Percentiles rank a stretch among this genome's conserved stretches.
Evolutionary conservation across 2,113 vertebrate genomes (phyloP).

Genomic region (Phaethon lepturus): DNA sequence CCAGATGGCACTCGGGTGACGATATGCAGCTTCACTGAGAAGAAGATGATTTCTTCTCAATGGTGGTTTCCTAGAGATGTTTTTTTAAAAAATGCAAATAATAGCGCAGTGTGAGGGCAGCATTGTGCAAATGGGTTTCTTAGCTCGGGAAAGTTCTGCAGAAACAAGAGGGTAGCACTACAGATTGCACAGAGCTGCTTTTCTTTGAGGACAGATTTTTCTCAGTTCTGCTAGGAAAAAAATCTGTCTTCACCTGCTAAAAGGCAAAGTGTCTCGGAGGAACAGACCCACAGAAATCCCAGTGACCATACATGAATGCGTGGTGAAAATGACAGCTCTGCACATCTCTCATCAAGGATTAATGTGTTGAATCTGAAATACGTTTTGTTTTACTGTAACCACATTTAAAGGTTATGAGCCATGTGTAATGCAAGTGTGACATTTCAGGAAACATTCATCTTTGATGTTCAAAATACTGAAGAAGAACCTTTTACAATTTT

Average conservation of each 20-base stretch:
- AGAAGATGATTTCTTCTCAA: too few relatives aligned
- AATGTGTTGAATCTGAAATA: background rate
- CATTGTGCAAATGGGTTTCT: background rate
- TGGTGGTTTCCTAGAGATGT: background rate
- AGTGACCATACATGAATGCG: background rate
- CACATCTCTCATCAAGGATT: background rate
- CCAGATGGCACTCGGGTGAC: background rate
- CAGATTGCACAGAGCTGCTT: background rate
- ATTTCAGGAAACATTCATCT: conserved; percentile 35
- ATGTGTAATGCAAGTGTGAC: conserved; percentile 27
- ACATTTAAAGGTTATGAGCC: conserved; percentile 49
- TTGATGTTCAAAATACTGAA: background rate
- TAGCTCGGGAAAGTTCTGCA: background rate
- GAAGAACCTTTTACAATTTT: background rate
- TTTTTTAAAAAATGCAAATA: background rate
- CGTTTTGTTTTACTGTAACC: background rate
- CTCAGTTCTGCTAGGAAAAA: background rate
- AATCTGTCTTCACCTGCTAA: background rate
- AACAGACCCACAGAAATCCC: background rate
- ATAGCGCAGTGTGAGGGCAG: background rate
- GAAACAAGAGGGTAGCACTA: background rate
- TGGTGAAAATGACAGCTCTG: background rate
- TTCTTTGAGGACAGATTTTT: background rate
- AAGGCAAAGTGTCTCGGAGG: background rate
- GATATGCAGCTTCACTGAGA: background rate